These are phyloP conservation scores for Lutjanus argentimaculatus DNA, from an alignment of 2,797 vertebrate genomes.

Conservation along the genomic window DNA sequence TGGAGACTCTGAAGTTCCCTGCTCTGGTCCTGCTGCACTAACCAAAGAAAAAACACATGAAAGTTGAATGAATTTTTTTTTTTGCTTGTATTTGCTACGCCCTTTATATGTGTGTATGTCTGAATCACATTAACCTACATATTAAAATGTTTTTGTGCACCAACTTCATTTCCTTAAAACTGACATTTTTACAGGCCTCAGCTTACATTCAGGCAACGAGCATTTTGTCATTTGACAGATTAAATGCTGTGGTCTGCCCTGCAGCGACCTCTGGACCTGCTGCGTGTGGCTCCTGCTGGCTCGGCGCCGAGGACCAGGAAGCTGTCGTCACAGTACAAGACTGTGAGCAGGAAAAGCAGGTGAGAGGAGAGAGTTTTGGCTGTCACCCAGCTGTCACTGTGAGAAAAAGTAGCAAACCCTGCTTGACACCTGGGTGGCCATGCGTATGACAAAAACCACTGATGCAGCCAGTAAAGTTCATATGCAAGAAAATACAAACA, in stretches of 20 bases:
- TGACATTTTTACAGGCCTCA: neutral
- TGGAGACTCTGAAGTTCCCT: neutral
- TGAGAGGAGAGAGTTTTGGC: constrained; percentile 48
- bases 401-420: constrained; percentile 26
- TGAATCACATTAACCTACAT: neutral
- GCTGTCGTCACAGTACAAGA: constrained; percentile 44
- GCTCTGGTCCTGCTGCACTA: neutral
- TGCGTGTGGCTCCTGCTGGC: constrained; percentile 42
- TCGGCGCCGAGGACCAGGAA: constrained; percentile 28
- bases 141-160: neutral
- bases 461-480: neutral
- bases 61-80: neutral
- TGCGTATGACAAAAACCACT: neutral
- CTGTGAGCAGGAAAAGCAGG: constrained; percentile 65
- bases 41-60: neutral
- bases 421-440: constrained; percentile 31
- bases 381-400: constrained; percentile 38
- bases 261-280: constrained; percentile 43
- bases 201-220: neutral
- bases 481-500: neutral
- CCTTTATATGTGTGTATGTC: neutral
- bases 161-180: neutral
- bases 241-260: constrained; percentile 13
- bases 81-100: neutral
- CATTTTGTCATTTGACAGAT: constrained; percentile 18